Conservation (phyloP, 1,140 invertebrate species). For the Apis mellifera region DNA sequence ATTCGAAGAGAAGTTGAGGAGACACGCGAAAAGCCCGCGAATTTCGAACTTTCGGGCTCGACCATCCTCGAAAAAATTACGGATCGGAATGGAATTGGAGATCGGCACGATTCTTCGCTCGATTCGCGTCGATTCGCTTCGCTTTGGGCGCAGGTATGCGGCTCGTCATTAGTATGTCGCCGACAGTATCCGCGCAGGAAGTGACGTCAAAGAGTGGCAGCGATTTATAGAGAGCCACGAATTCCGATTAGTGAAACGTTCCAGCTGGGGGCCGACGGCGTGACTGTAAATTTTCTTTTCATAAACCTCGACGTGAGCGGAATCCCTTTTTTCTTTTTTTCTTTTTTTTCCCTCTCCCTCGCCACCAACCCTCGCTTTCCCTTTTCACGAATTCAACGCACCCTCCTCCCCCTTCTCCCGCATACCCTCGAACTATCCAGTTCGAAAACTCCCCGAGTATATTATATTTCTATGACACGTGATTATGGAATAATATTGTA, state of each 20-base stretch:
- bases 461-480: too few species aligned
- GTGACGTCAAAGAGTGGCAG: conserved; percentile 64
- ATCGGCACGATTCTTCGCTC: not conserved
- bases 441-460: too few species aligned
- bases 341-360: conserved; percentile 3
- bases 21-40: too few species aligned
- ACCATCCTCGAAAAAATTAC: not conserved
- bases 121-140: not conserved
- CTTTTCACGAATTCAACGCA: too few species aligned
- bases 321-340: conserved; percentile 5
- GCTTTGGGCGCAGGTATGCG: conserved; percentile 52
- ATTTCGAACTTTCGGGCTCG: too few species aligned
- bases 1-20: too few species aligned
- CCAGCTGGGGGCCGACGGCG: conserved; percentile 17
- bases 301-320: conserved; percentile 40
- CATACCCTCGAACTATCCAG: too few species aligned
- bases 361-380: too few species aligned
- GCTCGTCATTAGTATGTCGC: conserved; percentile 68
- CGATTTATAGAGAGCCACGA: conserved; percentile 61
- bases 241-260: conserved; percentile 56
- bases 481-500: too few species aligned
- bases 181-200: conserved; percentile 52
- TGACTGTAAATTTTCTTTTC: conserved; percentile 50
- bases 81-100: not conserved
- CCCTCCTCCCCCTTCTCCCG: too few species aligned